Evolutionary conservation across 1,140 invertebrate genomes (phyloP), one percentile per base, ranked within the genome.

Genomic region (Chironomus tepperi): DNA sequence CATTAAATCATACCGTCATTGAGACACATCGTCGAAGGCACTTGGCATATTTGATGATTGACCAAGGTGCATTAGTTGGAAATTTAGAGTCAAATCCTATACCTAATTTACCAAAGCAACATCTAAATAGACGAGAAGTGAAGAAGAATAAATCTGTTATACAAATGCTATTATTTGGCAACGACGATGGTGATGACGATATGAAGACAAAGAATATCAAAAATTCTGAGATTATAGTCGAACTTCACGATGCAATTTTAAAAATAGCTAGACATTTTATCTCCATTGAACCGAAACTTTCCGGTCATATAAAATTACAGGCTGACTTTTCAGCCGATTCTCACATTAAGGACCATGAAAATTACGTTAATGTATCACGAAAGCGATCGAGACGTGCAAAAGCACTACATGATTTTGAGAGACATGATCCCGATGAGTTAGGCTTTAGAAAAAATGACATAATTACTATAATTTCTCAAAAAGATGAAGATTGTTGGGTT

Each of bases 401-500:
- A 84, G 98, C 98, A 0, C 77, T 83, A 24, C 79, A 82, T 64
- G 82, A 99, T 85, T 99, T 99, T 88, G 96, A 99, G 83, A 87
- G 97, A 77, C 93, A 98, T 80, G 98, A 99, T 85, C 96, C 98
- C 80, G 97, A 99, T 85, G 98, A 99, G 84, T 84, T 99, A 24
- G 97, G 97, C 42, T 99, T 99, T 84, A 87, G 96, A 73, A 97
- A 97, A 84, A 98, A 98, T 87, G 97, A 99, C 84, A 95, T 99
- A 16, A 98, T 99, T 67, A 98, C 94, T 72, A 95, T 99, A 43
- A 92, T 99, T 34, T 98, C 94, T 79, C 95, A 97, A 80, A 96
- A 96, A 82, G 98, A 99, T 86, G 98, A 99, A 81, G 97, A 99
- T 83, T 99, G 98, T 83, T 99, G 98, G 98, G 91, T 99, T 76